These are phyloP conservation scores for Euthynnus affinis DNA, from an alignment of 2,797 vertebrate genomes.

Conservation along the genomic window DNA sequence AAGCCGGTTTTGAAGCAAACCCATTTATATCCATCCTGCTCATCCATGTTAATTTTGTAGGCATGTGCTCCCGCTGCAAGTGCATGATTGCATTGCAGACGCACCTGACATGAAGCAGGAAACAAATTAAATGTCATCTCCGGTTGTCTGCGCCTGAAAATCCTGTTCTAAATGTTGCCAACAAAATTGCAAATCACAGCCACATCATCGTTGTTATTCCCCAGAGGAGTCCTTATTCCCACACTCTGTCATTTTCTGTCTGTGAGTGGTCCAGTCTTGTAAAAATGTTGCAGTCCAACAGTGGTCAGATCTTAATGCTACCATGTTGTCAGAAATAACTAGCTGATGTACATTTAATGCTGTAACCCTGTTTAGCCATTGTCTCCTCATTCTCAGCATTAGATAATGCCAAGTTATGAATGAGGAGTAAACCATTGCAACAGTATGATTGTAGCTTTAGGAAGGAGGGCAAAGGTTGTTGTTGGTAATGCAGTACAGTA, in stretches of 20 bases:
- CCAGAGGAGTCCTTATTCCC: constrained; percentile 4
- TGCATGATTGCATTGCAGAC: constrained; percentile 20
- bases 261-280: constrained; percentile 12
- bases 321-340: constrained; percentile 17
- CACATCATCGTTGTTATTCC: constrained; percentile 11
- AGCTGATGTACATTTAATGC: background rate
- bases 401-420: background rate
- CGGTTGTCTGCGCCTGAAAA: constrained; percentile 32
- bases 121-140: constrained; percentile 48
- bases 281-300: background rate
- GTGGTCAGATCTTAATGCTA: constrained; percentile 2
- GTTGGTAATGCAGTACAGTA: background rate
- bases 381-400: background rate
- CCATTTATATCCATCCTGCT: constrained; percentile 37
- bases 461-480: background rate
- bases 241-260: background rate
- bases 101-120: constrained; percentile 38
- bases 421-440: background rate
- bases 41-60: constrained; percentile 47
- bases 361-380: background rate
- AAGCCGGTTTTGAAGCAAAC: constrained; percentile 26
- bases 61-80: constrained; percentile 1
- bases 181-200: constrained; percentile 37
- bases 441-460: background rate
- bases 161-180: constrained; percentile 18